Conservation (phyloP, 1,140 invertebrate species). For the Acromyrmex echinatior region DNA sequence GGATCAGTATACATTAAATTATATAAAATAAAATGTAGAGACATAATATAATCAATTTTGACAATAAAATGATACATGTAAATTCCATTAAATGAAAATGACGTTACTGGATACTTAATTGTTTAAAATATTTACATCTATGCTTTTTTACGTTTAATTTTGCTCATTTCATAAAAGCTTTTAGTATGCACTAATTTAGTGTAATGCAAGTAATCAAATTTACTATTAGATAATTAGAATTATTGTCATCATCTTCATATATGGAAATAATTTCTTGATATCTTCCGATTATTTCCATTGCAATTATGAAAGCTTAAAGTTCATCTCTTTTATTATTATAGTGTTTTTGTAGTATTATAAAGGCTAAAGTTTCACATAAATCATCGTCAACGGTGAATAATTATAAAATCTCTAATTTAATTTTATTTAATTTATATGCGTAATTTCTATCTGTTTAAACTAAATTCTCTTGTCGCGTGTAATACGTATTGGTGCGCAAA, state of each 20-base stretch:
- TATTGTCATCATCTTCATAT: too few relatives aligned
- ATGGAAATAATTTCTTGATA: not conserved
- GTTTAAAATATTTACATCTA: too few relatives aligned
- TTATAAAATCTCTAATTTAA: constrained; percentile 9
- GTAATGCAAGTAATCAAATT: too few relatives aligned
- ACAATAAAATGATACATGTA: too few relatives aligned
- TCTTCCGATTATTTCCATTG: constrained; percentile 10
- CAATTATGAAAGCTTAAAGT: not conserved
- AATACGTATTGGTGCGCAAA: not conserved
- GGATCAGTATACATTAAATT: not conserved
- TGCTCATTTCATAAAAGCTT: too few relatives aligned
- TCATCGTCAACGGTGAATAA: not conserved
- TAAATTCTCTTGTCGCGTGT: not conserved
- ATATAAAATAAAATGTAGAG: too few relatives aligned
- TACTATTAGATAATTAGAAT: too few relatives aligned
- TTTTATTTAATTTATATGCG: not conserved
- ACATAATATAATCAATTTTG: too few relatives aligned
- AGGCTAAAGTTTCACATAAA: not conserved
- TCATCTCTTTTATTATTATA: constrained; percentile 9
- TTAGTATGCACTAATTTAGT: too few relatives aligned
- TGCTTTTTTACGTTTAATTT: too few relatives aligned
- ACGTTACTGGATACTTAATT: too few relatives aligned
- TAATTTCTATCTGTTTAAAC: not conserved
- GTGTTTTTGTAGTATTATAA: not conserved
- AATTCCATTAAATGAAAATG: too few relatives aligned